Evolutionary conservation across 2,797 vertebrate species (phyloP), one percentile per base, ranked within the genome.

Genomic region (Arnoldichthys spilopterus): DNA sequence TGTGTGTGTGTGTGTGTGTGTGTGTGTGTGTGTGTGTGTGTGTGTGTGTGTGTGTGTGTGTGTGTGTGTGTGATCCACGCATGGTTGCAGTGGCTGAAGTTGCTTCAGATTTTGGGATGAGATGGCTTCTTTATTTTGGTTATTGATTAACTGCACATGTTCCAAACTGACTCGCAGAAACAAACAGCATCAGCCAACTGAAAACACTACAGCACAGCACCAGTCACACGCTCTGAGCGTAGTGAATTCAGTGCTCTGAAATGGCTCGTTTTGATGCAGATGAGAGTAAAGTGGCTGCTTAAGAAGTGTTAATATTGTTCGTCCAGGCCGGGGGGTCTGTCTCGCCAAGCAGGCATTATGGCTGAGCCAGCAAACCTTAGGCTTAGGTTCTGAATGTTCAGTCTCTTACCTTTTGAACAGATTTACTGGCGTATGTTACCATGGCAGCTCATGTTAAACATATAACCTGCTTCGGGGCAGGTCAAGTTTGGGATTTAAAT

Each of bases 21-120:
- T n/a, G n/a, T n/a, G n/a, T n/a, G n/a, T n/a, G n/a, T 72, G 49
- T 71, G 47, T 40, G 58, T 63, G 79, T 43, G 61, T 47, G 68
- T 69, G 26, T 85, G 78, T 40, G 61, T 47, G 45, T 75, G 70
- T 32, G 62, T 61, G 43, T 75, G 70, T 34, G 56, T 58, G 76
- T 34, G 68, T 49, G 64, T 67, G 28, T 84, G n/a, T 86, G 85
- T 51, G 84, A 86, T 85, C 77, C 87, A 88, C 63, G 74, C 68
- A 53, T 76, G 51, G 26, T 13, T 24, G 53, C 16, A 53, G 72
- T 45, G 58, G 64, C 72, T 80, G 67, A 58, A 53, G 53, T 59
- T 79, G 28, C 56, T 75, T 28, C 28, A 58, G 71, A 37, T 79
- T 45, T 51, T 47, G 51, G 1, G 8, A 37, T 40, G 22, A 61